Conservation (phyloP, 2,888 invertebrate species). For the Therioaphis trifolii region DNA sequence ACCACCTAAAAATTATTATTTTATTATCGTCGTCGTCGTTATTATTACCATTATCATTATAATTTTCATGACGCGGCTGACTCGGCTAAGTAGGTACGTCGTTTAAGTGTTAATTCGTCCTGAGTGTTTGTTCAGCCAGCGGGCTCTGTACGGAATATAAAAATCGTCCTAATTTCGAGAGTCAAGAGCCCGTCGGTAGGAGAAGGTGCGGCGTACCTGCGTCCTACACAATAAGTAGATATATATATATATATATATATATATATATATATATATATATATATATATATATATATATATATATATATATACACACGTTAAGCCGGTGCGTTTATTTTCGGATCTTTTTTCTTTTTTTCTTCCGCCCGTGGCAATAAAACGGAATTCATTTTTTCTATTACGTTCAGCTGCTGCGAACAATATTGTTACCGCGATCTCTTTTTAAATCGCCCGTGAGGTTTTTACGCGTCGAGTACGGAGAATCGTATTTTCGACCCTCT, state of each 20-base stretch:
- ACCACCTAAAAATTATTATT: no score
- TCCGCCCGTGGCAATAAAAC: background rate
- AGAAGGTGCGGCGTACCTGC: no score
- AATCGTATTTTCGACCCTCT: background rate
- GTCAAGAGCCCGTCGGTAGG: no score
- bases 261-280: background rate
- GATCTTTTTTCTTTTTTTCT: background rate
- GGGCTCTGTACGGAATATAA: no score
- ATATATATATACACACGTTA: background rate
- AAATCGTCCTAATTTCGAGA: no score
- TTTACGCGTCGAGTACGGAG: slow-evolving; percentile 3
- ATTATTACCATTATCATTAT: no score
- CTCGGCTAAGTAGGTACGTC: no score
- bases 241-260: background rate
- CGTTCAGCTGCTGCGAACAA: background rate
- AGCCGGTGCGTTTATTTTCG: background rate
- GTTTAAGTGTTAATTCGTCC: no score
- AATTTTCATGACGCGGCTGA: no score
- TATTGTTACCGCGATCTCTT: background rate
- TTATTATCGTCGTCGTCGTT: no score
- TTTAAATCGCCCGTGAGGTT: background rate
- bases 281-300: background rate
- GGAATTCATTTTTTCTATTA: slow-evolving; percentile 8
- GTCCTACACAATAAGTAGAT: no score
- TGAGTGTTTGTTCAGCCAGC: no score